Percentiles rank a stretch among this genome's conserved stretches.
Conservation (phyloP, 2,797 vertebrate genomes). For the Enteromius treurensis region DNA sequence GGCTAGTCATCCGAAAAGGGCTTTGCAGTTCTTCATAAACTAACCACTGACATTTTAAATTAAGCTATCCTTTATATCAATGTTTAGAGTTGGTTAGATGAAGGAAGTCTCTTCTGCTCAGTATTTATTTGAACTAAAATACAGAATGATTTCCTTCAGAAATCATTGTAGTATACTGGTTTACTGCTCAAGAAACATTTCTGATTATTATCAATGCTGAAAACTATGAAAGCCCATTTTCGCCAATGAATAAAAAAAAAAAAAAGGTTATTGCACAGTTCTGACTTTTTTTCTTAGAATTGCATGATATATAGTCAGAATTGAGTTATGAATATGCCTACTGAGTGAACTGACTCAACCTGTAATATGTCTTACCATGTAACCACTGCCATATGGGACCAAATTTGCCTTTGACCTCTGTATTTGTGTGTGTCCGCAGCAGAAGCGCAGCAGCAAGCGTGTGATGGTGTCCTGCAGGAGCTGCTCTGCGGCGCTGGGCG, state of each 20-base stretch:
- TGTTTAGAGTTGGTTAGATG: background rate
- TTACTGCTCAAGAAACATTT: background rate
- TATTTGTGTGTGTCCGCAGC: conserved; percentile 56
- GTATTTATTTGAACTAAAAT: background rate
- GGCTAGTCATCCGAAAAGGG: background rate
- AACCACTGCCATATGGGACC: background rate
- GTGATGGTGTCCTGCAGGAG: conserved; percentile 84
- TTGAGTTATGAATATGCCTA: background rate
- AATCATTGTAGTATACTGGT: background rate
- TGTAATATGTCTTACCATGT: background rate
- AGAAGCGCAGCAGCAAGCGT: conserved; percentile 83
- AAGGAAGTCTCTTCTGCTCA: background rate
- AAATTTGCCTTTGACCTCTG: background rate
- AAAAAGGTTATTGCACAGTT: too few species aligned
- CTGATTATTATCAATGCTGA: background rate
- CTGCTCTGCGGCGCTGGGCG: conserved; percentile 87
- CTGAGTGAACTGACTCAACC: background rate
- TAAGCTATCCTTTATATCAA: too few species aligned
- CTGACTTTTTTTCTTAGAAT: too few species aligned
- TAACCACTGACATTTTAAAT: background rate
- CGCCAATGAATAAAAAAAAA: too few species aligned
- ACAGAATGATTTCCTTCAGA: background rate
- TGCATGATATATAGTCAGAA: too few species aligned
- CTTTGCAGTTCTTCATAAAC: background rate
- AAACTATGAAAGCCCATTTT: too few species aligned